Evolutionary conservation across 1,140 invertebrate genomes (phyloP).

Genomic region (Lepidotrigona ventralis): DNA sequence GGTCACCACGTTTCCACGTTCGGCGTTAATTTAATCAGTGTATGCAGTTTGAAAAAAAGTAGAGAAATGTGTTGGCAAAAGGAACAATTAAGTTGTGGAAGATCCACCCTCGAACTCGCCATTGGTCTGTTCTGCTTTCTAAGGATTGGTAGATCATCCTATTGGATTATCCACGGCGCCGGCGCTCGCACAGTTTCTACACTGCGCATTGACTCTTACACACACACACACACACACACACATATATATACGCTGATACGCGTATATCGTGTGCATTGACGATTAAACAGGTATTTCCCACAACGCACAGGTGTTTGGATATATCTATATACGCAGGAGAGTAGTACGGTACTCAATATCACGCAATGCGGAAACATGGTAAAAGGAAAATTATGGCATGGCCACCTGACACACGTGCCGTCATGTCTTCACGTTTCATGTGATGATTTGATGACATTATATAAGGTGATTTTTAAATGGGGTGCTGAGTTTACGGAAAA

Average conservation of each 20-base stretch:
- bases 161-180: constrained; percentile 79
- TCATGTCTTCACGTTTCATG: constrained; percentile 3
- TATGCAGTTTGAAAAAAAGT: neutral
- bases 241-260: neutral
- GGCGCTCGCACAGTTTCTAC: constrained; percentile 67
- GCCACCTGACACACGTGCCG: constrained; percentile 52
- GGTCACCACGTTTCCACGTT: neutral
- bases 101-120: constrained; percentile 62
- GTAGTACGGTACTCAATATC: constrained; percentile 16
- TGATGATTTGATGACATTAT: constrained; percentile 1
- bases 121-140: constrained; percentile 72
- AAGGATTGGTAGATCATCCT: constrained; percentile 78
- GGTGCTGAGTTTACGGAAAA: too few species aligned
- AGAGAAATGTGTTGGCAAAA: neutral
- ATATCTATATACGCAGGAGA: neutral
- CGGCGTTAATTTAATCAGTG: neutral
- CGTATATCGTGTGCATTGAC: neutral
- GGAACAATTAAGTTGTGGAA: constrained; percentile 49
- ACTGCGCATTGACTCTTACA: constrained; percentile 55
- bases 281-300: neutral
- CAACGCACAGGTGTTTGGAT: neutral
- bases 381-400: constrained; percentile 16
- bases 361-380: constrained; percentile 37
- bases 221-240: too few species aligned
- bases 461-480: neutral